Conservation (phyloP, 2,113 vertebrate genomes). For the Strix aluco region DNA sequence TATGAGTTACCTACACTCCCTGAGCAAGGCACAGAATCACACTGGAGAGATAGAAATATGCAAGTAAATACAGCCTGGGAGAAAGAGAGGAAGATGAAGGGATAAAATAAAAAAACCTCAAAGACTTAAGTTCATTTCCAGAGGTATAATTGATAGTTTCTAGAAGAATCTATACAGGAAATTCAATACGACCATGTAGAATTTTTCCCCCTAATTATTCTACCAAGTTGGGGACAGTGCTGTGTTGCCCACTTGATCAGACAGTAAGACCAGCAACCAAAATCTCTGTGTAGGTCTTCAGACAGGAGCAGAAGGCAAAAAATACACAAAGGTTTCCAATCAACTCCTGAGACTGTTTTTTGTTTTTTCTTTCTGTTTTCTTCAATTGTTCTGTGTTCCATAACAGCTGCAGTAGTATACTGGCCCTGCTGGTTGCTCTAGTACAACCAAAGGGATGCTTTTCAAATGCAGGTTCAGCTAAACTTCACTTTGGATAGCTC, state of each 20-base stretch:
- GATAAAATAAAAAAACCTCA: background rate
- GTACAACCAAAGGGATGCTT: background rate
- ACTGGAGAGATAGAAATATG: background rate
- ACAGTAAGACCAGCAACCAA: background rate
- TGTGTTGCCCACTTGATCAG: background rate
- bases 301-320: background rate
- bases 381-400: background rate
- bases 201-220: background rate
- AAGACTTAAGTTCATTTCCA: background rate
- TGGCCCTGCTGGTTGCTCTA: background rate
- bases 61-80: background rate
- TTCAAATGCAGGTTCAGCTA: background rate
- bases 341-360: background rate
- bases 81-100: background rate
- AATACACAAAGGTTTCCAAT: background rate
- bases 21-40: background rate
- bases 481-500: background rate
- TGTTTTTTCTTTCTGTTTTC: background rate
- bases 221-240: background rate
- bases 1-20: background rate
- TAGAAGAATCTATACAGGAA: background rate
- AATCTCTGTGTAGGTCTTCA: background rate
- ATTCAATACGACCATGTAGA: background rate
- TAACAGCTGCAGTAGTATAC: background rate
- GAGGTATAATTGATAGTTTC: background rate